Evolutionary conservation across 2,888 invertebrate genomes (phyloP).

Genomic region (Hedychridium roseum): DNA sequence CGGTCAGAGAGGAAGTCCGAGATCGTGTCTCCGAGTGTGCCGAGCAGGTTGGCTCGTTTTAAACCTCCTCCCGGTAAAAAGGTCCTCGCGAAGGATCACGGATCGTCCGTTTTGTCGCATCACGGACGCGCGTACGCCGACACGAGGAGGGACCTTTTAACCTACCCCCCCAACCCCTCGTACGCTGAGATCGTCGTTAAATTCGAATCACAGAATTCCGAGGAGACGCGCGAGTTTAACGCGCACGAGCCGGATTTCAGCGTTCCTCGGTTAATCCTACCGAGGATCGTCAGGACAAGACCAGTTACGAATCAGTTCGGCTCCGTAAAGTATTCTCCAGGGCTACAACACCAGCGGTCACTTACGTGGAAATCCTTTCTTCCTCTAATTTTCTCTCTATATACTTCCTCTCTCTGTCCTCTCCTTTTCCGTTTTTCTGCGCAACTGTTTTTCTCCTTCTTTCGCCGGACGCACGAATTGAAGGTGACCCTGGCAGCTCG

Average conservation of each 20-base stretch:
- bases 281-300: too few species aligned
- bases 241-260: too few species aligned
- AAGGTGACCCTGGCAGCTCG: too few species aligned
- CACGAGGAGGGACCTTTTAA: too few species aligned
- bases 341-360: background rate
- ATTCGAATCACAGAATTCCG: too few species aligned
- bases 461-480: background rate
- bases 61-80: background rate
- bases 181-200: too few species aligned
- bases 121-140: background rate
- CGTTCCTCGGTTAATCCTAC: too few species aligned
- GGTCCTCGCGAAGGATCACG: background rate
- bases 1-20: slow-evolving; percentile 43
- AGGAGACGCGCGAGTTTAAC: too few species aligned
- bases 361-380: background rate
- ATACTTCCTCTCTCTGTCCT: background rate
- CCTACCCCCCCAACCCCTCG: too few species aligned
- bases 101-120: background rate
- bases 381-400: background rate
- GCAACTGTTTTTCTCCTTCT: background rate
- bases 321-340: too few species aligned
- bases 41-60: background rate
- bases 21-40: slow-evolving; percentile 36
- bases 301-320: too few species aligned
- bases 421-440: background rate